phyloP scores from a whole-genome alignment of 2,113 vertebrate species.

The Microcebus tavaratra region DNA sequence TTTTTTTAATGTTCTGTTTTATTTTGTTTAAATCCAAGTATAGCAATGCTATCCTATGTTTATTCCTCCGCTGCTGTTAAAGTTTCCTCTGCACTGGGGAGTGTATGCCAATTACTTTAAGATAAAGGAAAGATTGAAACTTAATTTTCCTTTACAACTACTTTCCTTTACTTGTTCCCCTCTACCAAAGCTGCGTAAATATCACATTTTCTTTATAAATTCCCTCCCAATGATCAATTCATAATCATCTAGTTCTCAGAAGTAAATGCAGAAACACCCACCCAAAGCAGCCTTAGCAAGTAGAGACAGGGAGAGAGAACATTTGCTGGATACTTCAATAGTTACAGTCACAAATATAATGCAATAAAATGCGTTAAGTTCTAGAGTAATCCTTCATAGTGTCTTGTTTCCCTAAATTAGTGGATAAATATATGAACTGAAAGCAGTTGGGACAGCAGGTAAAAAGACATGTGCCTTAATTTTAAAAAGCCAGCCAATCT shows the following conservation, averaged over 20 bases:
- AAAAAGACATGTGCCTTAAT: neutral
- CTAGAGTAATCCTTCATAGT: neutral
- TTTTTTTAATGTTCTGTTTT: neutral
- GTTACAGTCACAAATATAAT: neutral
- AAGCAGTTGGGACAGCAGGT: neutral
- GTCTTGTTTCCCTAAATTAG: neutral
- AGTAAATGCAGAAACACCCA: neutral
- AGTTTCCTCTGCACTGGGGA: neutral
- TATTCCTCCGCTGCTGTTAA: neutral
- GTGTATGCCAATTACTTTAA: constrained; percentile 20
- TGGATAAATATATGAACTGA: neutral
- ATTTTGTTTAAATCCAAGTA: neutral
- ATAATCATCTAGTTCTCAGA: constrained; percentile 26
- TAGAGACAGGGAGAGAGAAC: neutral
- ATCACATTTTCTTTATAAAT: neutral
- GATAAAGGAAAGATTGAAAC: constrained; percentile 8
- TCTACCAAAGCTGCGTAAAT: neutral
- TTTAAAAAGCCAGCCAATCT: neutral
- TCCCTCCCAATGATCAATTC: neutral
- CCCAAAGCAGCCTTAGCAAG: neutral
- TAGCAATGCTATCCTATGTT: neutral
- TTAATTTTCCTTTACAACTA: neutral
- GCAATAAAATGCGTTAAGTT: neutral
- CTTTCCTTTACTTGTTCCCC: neutral
- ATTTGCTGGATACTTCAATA: neutral